These are phyloP conservation scores for Scytalopus superciliaris DNA, from an alignment of 2,113 vertebrate species.

Conservation along the genomic window DNA sequence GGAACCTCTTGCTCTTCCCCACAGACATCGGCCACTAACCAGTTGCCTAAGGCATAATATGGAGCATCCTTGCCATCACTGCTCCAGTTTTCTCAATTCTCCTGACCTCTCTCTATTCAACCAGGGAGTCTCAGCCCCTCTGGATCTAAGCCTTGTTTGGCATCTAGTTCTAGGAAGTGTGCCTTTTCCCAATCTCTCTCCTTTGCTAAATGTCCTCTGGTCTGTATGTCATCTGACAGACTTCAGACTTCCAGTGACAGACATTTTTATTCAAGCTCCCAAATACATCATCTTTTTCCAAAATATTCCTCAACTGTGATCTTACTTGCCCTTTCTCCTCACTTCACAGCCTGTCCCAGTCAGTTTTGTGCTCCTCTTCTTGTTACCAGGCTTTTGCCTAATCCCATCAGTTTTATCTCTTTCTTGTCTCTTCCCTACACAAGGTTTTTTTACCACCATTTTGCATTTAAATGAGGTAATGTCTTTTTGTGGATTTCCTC, in stretches of 20 bases:
- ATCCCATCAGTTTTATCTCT: background rate
- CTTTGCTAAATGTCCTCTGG: background rate
- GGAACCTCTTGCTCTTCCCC: background rate
- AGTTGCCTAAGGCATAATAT: background rate
- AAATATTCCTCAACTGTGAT: background rate
- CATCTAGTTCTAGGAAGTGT: background rate
- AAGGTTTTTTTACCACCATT: background rate
- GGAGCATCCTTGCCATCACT: background rate
- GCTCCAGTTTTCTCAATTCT: background rate
- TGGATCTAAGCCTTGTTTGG: background rate
- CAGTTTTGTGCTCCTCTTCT: background rate
- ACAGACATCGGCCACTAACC: background rate
- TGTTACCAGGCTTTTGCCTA: background rate
- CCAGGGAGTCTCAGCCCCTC: background rate
- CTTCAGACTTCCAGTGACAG: background rate
- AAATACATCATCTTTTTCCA: background rate
- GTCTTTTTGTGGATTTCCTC: background rate
- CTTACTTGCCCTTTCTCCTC: background rate
- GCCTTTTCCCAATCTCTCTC: background rate
- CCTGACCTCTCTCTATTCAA: background rate
- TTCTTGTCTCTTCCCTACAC: background rate
- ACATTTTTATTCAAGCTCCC: background rate
- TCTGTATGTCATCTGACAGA: background rate
- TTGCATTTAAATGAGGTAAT: background rate
- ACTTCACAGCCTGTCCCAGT: background rate